A percentile compares a stretch with the other conserved stretches of the same genome.
Evolutionary conservation across 2,888 invertebrate species (phyloP).

Genomic region (Cyclophora punctaria): DNA sequence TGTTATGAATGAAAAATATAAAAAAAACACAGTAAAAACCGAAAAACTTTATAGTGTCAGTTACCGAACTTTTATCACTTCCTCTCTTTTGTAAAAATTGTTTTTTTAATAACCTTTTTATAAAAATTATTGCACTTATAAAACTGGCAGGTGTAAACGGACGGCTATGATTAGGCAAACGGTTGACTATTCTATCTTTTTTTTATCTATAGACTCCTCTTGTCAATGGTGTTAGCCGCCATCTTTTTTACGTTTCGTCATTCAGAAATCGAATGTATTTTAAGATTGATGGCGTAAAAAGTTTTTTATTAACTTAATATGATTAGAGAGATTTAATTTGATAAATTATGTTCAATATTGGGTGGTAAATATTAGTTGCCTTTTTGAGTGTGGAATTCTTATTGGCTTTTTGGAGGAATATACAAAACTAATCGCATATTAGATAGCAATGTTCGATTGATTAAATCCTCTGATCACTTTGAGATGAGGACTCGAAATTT

Average conservation of each 20-base stretch:
- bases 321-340: no score
- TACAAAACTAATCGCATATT: no score
- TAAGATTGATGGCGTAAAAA: slow-evolving; percentile 8
- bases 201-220: slow-evolving; percentile 5
- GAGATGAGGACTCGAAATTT: no score
- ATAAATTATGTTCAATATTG: no score
- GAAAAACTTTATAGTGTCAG: slow-evolving; percentile 43
- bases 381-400: no score
- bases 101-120: slow-evolving; percentile 25
- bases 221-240: slow-evolving; percentile 17
- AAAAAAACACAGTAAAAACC: no score
- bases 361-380: no score
- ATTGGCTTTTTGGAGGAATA: no score
- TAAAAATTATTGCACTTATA: slow-evolving; percentile 53
- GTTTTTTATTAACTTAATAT: neutral
- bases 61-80: slow-evolving; percentile 61
- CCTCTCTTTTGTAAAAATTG: slow-evolving; percentile 46
- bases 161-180: slow-evolving; percentile 53
- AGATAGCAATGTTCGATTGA: no score
- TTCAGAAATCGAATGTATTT: slow-evolving; percentile 14
- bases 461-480: no score
- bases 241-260: slow-evolving; percentile 18
- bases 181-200: slow-evolving; percentile 26
- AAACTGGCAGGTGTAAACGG: slow-evolving; percentile 59
- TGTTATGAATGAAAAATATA: no score